Percentiles rank a stretch among this genome's conserved stretches.
Evolutionary conservation across 2,113 vertebrate genomes (phyloP).

Genomic region (Gavia stellata): DNA sequence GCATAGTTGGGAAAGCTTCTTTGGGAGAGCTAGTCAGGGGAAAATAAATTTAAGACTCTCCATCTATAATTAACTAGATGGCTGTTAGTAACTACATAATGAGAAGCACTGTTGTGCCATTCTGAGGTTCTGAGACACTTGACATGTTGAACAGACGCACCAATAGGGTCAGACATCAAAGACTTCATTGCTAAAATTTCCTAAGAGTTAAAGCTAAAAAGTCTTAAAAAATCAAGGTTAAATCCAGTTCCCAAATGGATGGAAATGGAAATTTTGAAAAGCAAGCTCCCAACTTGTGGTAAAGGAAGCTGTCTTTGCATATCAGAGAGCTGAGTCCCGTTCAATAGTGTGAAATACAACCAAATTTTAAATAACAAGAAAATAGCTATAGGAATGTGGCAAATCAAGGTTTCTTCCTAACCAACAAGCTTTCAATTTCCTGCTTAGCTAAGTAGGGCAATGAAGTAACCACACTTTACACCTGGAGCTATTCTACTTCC

Average conservation of each 20-base stretch:
- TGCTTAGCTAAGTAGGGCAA: slow-evolving; percentile 16
- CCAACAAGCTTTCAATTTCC: background rate
- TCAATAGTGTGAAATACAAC: background rate
- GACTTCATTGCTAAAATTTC: background rate
- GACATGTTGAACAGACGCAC: background rate
- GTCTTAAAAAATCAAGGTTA: background rate
- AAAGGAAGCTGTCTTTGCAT: background rate
- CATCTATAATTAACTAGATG: background rate
- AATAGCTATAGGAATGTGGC: background rate
- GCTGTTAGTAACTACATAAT: background rate
- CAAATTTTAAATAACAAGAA: background rate
- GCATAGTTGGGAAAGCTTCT: background rate
- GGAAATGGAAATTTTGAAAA: background rate
- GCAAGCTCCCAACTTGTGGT: background rate
- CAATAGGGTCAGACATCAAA: background rate
- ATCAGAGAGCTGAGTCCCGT: background rate
- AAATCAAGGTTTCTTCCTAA: background rate
- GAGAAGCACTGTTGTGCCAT: background rate
- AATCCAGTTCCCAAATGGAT: background rate
- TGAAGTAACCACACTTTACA: background rate
- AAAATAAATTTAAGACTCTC: background rate
- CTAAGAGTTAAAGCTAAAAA: background rate
- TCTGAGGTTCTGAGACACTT: background rate
- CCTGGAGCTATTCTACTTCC: background rate
- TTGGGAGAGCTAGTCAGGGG: background rate